Evolutionary conservation across 2,113 vertebrate genomes (phyloP), one percentile per base, ranked within the genome.

Genomic region (Myotis davidii): DNA sequence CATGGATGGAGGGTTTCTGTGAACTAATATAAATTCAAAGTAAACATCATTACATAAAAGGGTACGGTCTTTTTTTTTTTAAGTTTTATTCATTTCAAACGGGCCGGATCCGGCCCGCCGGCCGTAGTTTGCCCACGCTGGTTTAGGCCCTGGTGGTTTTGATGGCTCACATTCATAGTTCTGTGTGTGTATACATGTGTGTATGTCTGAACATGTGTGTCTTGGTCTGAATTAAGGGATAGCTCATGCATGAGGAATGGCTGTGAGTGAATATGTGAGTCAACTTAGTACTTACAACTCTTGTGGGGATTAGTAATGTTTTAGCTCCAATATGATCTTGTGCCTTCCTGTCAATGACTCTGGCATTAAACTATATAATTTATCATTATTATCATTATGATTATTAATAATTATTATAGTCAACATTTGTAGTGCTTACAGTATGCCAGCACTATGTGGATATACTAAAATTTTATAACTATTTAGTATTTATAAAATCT

Each of bases 381-480:
- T 77, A 32, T 84, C n/a, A 64, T 77, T 79, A 81, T 65, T 56
- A 90, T 76, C 9, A 50, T 81, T 39, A 81, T 45, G 29, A 77
- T 92, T 95, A 77, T 16, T 92, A 92, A 92, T 73, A 69, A 92
- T 84, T 79, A 87, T 88, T 81, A 79, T 5, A 61, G 34, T 61
- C 90, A 72, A 74, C 52, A 94, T 77, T 84, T 91, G 52, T 37
- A 93, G n/a, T 82, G 39, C 65, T 94, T 81, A 90, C 23, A 32
- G 45, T 94, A 9, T 92, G 5, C 69, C 76, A 52, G 32, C 32
- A 86, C 42, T 88, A 4, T 61, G 59, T 12, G 25, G 25, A 27
- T 64, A 16, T 64, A 64, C 29, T 64, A 61, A 27, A 61, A 54
- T 42, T 74, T 70, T 59, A 12, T 61, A 27, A 61, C 59, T 27